Conservation (phyloP, 2,113 vertebrate species). For the Synchiropus splendidus region DNA sequence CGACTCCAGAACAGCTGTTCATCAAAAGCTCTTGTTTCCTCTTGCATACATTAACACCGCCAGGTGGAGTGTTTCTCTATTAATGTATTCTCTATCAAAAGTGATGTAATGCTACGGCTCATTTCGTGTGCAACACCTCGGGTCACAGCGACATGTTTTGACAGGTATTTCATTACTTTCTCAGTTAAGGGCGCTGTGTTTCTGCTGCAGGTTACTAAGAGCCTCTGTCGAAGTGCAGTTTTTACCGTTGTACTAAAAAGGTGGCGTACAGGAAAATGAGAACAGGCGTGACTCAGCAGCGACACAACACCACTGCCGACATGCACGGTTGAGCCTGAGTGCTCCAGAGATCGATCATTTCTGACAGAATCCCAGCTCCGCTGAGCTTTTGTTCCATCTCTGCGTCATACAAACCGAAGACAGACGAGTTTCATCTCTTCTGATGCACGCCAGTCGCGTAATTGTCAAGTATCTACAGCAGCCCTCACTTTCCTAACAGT, state of each 20-base stretch:
- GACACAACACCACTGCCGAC: too few species aligned
- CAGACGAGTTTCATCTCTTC: too few species aligned
- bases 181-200: slow-evolving; percentile 13
- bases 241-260: too few species aligned
- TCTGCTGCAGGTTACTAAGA: slow-evolving; percentile 14
- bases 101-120: slow-evolving; percentile 49
- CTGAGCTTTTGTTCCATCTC: too few species aligned
- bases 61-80: slow-evolving; percentile 47
- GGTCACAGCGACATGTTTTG: slow-evolving; percentile 41
- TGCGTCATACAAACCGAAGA: too few species aligned
- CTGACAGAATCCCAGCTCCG: too few species aligned
- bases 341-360: too few species aligned
- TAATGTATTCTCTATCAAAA: slow-evolving; percentile 43
- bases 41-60: slow-evolving; percentile 42
- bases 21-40: slow-evolving; percentile 22
- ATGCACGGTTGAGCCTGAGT: too few species aligned
- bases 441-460: slow-evolving; percentile 2
- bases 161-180: slow-evolving; percentile 50
- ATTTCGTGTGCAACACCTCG: slow-evolving; percentile 41
- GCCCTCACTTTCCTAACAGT: slow-evolving; percentile 13
- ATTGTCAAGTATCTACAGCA: slow-evolving; percentile 9
- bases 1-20: neutral
- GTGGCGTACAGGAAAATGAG: too few species aligned
- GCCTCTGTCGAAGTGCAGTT: neutral
- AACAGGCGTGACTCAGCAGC: too few species aligned